Evolutionary conservation across 1,140 invertebrate species (phyloP).

Genomic region (Drosophila watanabei): DNA sequence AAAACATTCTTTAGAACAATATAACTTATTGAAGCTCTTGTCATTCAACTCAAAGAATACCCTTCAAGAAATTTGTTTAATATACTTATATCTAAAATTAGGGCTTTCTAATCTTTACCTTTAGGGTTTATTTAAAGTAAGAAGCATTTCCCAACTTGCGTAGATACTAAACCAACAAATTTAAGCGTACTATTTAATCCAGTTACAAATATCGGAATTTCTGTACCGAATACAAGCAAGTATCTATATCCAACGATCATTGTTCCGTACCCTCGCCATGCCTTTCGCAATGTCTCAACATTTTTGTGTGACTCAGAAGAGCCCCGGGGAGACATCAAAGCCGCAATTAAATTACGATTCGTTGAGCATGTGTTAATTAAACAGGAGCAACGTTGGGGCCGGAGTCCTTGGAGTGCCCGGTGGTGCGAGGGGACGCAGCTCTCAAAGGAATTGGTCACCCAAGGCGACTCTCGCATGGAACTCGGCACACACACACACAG

Average conservation of each 20-base stretch:
- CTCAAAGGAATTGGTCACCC: slow-evolving; percentile 61
- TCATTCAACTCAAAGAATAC: background rate
- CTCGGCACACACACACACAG: slow-evolving; percentile 30
- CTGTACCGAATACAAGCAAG: background rate
- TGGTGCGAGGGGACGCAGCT: slow-evolving; percentile 25
- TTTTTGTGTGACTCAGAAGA: slow-evolving; percentile 33
- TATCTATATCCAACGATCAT: background rate
- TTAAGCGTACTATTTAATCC: background rate
- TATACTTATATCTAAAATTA: background rate
- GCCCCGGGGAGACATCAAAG: slow-evolving; percentile 59
- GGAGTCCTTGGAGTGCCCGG: slow-evolving; percentile 62
- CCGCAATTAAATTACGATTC: slow-evolving; percentile 85
- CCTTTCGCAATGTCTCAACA: slow-evolving; percentile 27
- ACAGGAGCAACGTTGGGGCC: slow-evolving; percentile 59
- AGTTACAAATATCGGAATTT: background rate
- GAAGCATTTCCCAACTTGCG: background rate
- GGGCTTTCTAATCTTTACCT: background rate
- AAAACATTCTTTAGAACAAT: background rate
- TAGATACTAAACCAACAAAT: background rate
- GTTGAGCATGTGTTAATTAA: slow-evolving; percentile 85
- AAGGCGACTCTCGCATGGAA: slow-evolving; percentile 51
- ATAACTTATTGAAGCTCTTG: background rate
- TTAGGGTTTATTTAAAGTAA: background rate
- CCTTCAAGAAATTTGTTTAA: background rate
- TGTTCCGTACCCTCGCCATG: background rate